Evolutionary conservation across 2,888 invertebrate genomes (phyloP).

Genomic region (Xanthia icteritia): DNA sequence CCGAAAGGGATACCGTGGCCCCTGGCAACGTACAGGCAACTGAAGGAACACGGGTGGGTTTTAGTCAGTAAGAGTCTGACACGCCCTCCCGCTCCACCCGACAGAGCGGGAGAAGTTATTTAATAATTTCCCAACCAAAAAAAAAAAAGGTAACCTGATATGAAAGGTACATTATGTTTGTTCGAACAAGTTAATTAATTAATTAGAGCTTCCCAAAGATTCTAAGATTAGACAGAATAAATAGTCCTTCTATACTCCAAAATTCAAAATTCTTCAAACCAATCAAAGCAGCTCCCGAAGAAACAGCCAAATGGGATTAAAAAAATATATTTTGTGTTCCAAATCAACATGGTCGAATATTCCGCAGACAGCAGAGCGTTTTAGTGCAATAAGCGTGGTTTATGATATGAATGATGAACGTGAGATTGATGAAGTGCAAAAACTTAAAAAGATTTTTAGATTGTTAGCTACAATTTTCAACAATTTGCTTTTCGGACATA

Average conservation of each 20-base stretch:
- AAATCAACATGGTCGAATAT: slow-evolving; percentile 40
- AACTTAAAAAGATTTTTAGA: neutral
- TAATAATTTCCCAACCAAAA: too few species aligned
- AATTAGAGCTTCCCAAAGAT: neutral
- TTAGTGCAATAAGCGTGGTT: slow-evolving; percentile 80
- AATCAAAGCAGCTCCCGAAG: slow-evolving; percentile 31
- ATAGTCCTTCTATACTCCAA: neutral
- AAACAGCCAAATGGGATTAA: slow-evolving; percentile 58
- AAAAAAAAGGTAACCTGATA: too few species aligned
- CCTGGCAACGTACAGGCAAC: too few species aligned
- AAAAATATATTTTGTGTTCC: slow-evolving; percentile 42
- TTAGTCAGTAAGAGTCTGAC: too few species aligned
- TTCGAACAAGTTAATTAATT: neutral
- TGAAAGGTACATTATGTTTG: too few species aligned
- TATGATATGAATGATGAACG: slow-evolving; percentile 62
- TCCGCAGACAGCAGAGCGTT: slow-evolving; percentile 74
- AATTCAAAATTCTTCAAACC: neutral
- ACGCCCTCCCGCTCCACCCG: too few species aligned
- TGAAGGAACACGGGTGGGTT: too few species aligned
- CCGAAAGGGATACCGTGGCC: too few species aligned
- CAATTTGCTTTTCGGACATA: neutral
- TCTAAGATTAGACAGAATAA: neutral
- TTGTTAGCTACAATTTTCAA: neutral
- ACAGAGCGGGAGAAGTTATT: too few species aligned
- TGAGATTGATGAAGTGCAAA: slow-evolving; percentile 15